phyloP scores from a whole-genome alignment of 2,888 invertebrate genomes.

The Unio pictorum region DNA sequence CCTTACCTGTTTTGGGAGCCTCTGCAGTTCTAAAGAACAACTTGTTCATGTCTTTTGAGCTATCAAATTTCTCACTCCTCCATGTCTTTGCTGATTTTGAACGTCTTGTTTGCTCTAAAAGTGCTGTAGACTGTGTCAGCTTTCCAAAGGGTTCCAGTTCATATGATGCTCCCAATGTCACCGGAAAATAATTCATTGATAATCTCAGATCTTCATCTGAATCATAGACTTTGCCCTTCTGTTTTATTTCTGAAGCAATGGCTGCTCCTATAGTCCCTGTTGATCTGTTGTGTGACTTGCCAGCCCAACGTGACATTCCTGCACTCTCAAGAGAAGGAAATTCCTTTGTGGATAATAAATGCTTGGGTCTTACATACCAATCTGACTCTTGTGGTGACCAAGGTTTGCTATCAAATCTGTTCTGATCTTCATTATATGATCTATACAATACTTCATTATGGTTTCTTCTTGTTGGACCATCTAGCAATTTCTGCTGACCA shows the following conservation, averaged over 20 bases:
- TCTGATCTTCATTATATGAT: slow-evolving; percentile 16
- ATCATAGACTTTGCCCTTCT: neutral
- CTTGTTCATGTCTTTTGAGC: slow-evolving; percentile 32
- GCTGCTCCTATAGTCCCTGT: too few relatives aligned
- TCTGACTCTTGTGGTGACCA: slow-evolving; percentile 27
- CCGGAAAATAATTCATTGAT: slow-evolving; percentile 33
- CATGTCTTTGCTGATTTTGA: slow-evolving; percentile 16
- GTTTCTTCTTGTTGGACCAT: slow-evolving; percentile 3
- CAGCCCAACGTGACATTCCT: slow-evolving; percentile 13
- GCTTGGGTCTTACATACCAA: slow-evolving; percentile 37
- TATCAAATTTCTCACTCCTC: slow-evolving; percentile 23
- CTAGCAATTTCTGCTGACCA: slow-evolving; percentile 1
- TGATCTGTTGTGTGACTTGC: too few relatives aligned
- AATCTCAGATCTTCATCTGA: neutral
- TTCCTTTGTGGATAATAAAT: slow-evolving; percentile 21
- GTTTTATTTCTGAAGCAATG: too few relatives aligned
- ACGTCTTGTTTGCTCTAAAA: slow-evolving; percentile 17
- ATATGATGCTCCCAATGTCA: slow-evolving; percentile 35
- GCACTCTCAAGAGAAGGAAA: slow-evolving; percentile 29
- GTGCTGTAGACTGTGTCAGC: slow-evolving; percentile 18
- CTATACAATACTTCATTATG: slow-evolving; percentile 18
- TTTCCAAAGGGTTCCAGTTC: slow-evolving; percentile 25
- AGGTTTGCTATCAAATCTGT: slow-evolving; percentile 26
- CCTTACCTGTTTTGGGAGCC: slow-evolving; percentile 26
- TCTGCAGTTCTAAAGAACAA: slow-evolving; percentile 40